These are phyloP conservation scores for Idaea aversata DNA, from an alignment of 2,888 invertebrate genomes.

Conservation along the genomic window DNA sequence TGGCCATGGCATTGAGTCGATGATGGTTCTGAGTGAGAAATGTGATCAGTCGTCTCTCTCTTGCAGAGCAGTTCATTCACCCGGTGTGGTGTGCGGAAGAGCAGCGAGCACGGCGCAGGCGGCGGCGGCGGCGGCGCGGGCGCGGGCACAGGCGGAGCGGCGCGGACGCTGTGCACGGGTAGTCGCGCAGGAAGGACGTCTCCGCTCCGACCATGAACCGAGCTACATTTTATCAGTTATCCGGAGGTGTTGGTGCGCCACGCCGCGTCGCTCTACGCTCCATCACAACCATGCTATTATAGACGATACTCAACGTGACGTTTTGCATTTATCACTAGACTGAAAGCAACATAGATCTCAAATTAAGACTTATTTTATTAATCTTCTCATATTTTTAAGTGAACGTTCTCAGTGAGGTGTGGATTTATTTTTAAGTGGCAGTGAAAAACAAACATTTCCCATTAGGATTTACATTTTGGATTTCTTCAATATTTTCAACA, in stretches of 20 bases:
- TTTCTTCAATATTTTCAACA: conserved; percentile 41
- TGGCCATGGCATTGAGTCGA: conserved; percentile 69
- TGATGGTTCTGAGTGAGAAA: conserved; percentile 33
- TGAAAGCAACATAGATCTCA: conserved; percentile 79
- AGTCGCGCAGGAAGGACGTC: conserved; percentile 71
- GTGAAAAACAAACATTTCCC: conserved; percentile 55
- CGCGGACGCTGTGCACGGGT: conserved; percentile 54
- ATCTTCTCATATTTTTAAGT: conserved; percentile 61
- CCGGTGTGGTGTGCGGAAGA: conserved; percentile 71
- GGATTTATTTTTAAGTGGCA: conserved; percentile 70
- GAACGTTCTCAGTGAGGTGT: conserved; percentile 67
- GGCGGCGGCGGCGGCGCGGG: conserved; percentile 52
- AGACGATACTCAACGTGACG: conserved; percentile 50
- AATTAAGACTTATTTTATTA: conserved; percentile 74
- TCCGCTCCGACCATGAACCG: conserved; percentile 75
- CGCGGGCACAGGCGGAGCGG: conserved; percentile 27
- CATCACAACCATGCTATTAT: conserved; percentile 60
- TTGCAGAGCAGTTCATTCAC: conserved; percentile 72
- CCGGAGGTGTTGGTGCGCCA: conserved; percentile 71
- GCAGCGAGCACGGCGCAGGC: conserved; percentile 62
- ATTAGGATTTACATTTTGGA: conserved; percentile 62
- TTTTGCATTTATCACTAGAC: conserved; percentile 69
- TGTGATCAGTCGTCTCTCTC: conserved; percentile 53
- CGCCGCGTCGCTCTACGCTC: conserved; percentile 61
- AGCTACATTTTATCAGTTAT: conserved; percentile 76